phyloP scores from a whole-genome alignment of 2,113 vertebrate species.

The Callionymus lyra region DNA sequence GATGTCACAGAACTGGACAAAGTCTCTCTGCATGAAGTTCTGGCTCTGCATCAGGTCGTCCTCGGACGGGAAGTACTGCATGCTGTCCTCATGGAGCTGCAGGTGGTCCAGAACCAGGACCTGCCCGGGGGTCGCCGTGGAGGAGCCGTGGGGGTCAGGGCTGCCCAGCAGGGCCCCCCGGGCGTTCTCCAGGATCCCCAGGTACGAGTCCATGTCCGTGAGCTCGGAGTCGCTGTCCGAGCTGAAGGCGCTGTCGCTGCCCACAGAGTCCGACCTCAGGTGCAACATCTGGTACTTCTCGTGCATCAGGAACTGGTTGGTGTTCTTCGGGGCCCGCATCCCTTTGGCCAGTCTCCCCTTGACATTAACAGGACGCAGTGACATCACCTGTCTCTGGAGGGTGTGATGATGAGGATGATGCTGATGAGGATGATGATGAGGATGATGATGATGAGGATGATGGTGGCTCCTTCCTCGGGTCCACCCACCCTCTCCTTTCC shows the following conservation, averaged over 20 bases:
- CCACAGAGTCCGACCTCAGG: conserved; percentile 78
- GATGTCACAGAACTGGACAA: conserved; percentile 75
- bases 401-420: conserved; percentile 10
- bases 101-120: conserved; percentile 19
- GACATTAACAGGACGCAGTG: conserved; percentile 73
- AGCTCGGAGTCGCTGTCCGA: conserved; percentile 77
- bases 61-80: conserved; percentile 82
- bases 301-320: conserved; percentile 83
- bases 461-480: conserved; percentile 25
- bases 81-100: conserved; percentile 68
- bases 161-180: conserved; percentile 73
- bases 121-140: conserved; percentile 2
- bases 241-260: conserved; percentile 69
- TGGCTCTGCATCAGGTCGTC: conserved; percentile 77
- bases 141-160: conserved; percentile 27
- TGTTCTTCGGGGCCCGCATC: conserved; percentile 81
- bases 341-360: conserved; percentile 70
- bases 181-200: conserved; percentile 79
- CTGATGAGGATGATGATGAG: conserved; percentile 17
- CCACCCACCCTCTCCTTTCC: conserved; percentile 22
- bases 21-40: conserved; percentile 81
- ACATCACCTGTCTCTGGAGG: conserved; percentile 17
- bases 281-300: conserved; percentile 83
- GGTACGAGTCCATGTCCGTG: conserved; percentile 80
- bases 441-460: conserved; percentile 28